Percentiles rank a stretch among this genome's conserved stretches.
These are phyloP conservation scores for Clarias gariepinus DNA, from an alignment of 2,113 vertebrate genomes.

Conservation along the genomic window DNA sequence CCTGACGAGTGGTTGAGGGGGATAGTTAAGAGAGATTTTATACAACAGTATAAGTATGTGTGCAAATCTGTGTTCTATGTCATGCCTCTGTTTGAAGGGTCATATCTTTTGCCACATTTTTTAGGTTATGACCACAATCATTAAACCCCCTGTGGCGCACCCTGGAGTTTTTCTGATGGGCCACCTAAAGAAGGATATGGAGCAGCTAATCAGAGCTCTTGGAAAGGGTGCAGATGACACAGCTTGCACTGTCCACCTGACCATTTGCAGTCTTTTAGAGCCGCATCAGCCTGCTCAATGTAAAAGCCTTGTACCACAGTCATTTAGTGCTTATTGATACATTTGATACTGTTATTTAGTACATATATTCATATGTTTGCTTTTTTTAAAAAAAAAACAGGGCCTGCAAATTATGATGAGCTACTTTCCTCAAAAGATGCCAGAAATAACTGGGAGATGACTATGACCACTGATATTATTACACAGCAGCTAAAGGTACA, in stretches of 20 bases:
- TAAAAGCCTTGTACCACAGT: conserved; percentile 62
- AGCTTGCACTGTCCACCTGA: conserved; percentile 71
- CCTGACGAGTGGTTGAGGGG: neutral
- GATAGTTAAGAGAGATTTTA: neutral
- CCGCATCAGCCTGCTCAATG: conserved; percentile 57
- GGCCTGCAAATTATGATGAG: conserved; percentile 60
- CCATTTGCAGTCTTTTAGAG: conserved; percentile 74
- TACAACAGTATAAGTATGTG: neutral
- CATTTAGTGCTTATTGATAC: neutral
- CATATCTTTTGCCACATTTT: conserved; percentile 13
- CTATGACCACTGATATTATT: conserved; percentile 69
- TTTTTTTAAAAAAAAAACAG: conserved; percentile 61
- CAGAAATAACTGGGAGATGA: conserved; percentile 86
- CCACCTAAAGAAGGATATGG: conserved; percentile 80
- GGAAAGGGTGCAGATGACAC: conserved; percentile 85
- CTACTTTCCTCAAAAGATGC: conserved; percentile 73
- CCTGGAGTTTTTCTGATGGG: conserved; percentile 72
- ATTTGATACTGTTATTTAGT: neutral
- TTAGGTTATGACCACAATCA: conserved; percentile 62
- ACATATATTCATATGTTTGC: neutral
- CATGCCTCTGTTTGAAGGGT: neutral
- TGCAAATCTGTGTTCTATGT: neutral
- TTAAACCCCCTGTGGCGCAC: conserved; percentile 73
- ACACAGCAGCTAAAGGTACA: conserved; percentile 74
- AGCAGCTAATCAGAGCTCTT: conserved; percentile 76